phyloP scores from a whole-genome alignment of 2,888 invertebrate genomes.

The Steinernema hermaphroditum region DNA sequence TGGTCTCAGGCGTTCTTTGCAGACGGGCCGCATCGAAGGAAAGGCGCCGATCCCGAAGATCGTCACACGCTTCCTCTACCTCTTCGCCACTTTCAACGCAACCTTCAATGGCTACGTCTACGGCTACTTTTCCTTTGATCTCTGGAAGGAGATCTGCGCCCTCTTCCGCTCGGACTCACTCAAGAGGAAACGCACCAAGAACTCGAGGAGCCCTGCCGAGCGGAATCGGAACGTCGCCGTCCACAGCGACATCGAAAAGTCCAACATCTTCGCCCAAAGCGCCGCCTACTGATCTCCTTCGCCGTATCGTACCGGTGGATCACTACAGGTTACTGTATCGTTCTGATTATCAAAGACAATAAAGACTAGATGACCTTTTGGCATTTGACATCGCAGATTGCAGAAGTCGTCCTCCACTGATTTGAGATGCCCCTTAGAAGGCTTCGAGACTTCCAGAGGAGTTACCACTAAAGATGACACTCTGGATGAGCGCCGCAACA shows the following conservation, averaged over 20 bases:
- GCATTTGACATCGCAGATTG: too few relatives aligned
- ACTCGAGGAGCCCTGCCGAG: not conserved
- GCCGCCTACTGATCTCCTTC: not conserved
- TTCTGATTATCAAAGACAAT: too few relatives aligned
- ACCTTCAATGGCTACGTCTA: conserved; percentile 1
- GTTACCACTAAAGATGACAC: too few relatives aligned
- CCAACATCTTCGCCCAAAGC: conserved; percentile 5
- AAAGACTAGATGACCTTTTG: too few relatives aligned
- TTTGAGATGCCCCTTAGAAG: too few relatives aligned
- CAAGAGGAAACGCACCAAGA: not conserved
- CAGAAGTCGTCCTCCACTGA: too few relatives aligned
- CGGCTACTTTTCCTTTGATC: conserved; percentile 1
- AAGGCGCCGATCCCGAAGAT: conserved; percentile 30
- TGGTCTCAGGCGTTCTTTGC: not conserved
- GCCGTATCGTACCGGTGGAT: too few relatives aligned
- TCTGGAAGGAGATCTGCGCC: not conserved
- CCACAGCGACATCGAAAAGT: not conserved
- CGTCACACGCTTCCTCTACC: conserved; percentile 22
- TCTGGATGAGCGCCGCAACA: too few relatives aligned
- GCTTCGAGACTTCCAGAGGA: too few relatives aligned
- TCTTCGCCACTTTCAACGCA: conserved; percentile 2
- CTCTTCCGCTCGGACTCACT: not conserved
- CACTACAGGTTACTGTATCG: too few relatives aligned
- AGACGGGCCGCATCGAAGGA: conserved; percentile 9
- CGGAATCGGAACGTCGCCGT: not conserved